phyloP scores from a whole-genome alignment of 2,797 vertebrate genomes.

The Tachyglossus aculeatus region DNA sequence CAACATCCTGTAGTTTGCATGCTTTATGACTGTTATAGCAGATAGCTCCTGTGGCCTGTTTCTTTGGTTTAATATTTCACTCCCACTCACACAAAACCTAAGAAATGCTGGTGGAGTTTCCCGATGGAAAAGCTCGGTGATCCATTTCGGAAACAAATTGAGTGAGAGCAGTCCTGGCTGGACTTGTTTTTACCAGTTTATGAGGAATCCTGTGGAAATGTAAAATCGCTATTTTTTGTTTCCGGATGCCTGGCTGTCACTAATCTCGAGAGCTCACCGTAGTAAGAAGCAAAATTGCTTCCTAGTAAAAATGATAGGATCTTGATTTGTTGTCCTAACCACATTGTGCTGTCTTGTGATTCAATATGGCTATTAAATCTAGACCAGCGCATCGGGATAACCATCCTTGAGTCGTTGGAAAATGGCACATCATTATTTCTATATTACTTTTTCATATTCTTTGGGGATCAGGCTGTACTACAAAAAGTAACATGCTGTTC shows the following conservation, averaged over 20 bases:
- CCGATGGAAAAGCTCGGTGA: neutral
- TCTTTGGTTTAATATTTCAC: neutral
- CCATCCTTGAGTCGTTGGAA: conserved; percentile 2
- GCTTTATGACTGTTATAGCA: too few species aligned
- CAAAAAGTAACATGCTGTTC: neutral
- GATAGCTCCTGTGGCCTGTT: too few species aligned
- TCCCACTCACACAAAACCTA: neutral
- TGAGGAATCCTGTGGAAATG: neutral
- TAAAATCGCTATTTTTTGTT: too few species aligned
- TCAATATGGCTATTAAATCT: neutral
- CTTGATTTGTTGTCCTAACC: neutral
- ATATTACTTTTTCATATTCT: neutral
- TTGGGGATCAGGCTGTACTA: neutral
- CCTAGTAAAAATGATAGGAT: neutral
- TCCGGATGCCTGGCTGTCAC: too few species aligned
- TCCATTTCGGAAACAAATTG: neutral
- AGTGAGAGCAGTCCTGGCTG: neutral
- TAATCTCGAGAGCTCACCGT: too few species aligned
- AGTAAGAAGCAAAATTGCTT: too few species aligned
- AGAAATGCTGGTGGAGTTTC: too few species aligned
- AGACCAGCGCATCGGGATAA: neutral
- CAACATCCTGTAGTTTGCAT: too few species aligned
- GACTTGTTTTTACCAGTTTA: neutral
- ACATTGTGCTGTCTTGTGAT: neutral
- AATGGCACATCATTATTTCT: neutral